Evolutionary conservation across 2,113 vertebrate genomes (phyloP).

Genomic region (Syngnathus floridae): DNA sequence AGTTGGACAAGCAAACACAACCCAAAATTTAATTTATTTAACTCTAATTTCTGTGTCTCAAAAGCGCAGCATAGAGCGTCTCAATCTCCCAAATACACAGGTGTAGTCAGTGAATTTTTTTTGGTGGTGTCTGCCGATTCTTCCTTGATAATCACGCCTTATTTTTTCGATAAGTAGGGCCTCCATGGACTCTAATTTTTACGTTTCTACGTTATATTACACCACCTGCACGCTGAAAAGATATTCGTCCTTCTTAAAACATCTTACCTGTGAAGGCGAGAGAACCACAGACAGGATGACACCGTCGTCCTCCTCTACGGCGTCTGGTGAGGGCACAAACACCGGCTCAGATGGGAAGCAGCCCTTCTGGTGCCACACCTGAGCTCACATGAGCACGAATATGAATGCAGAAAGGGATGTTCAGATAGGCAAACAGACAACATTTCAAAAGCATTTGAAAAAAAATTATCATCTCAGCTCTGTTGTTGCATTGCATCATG

Average conservation of each 20-base stretch:
- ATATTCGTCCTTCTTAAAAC: neutral
- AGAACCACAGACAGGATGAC: constrained; percentile 87
- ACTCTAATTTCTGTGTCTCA: neutral
- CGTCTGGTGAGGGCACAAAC: constrained; percentile 81
- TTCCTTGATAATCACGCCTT: neutral
- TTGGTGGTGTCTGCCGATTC: too few species aligned
- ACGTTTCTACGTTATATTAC: too few species aligned
- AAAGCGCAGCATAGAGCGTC: too few species aligned
- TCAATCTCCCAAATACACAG: too few species aligned
- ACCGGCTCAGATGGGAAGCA: constrained; percentile 88
- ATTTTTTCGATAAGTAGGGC: neutral
- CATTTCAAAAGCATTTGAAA: too few species aligned
- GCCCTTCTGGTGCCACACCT: constrained; percentile 85
- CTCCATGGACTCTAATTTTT: too few species aligned
- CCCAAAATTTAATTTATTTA: too few species aligned
- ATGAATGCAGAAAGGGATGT: too few species aligned
- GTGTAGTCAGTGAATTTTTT: too few species aligned
- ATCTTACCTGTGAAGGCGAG: constrained; percentile 77
- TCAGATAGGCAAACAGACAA: too few species aligned
- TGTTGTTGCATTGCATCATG: neutral
- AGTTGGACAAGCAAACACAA: neutral
- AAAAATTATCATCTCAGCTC: too few species aligned
- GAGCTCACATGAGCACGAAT: constrained; percentile 4
- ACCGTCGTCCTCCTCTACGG: constrained; percentile 80
- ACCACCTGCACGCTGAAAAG: neutral